Evolutionary conservation across 2,113 vertebrate genomes (phyloP).

Genomic region (Seriola quinqueradiata): DNA sequence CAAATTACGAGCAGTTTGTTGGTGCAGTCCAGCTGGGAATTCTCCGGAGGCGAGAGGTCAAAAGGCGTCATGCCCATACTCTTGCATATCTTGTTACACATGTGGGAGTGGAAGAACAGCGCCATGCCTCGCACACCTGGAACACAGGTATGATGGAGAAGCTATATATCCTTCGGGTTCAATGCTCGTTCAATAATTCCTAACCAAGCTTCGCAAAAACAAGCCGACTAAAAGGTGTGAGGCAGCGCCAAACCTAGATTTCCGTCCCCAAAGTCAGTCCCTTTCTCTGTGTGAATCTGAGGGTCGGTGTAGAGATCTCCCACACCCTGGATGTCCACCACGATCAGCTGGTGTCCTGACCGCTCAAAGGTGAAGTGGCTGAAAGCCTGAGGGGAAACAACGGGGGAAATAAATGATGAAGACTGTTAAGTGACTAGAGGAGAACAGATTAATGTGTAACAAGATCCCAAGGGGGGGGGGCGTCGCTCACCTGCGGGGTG

Average conservation of each 20-base stretch:
- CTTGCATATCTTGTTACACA: conserved; percentile 96
- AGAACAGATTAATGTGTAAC: too few relatives aligned
- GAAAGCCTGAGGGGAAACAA: conserved; percentile 87
- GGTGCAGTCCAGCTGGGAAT: conserved; percentile 87
- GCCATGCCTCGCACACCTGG: conserved; percentile 98
- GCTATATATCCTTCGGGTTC: not conserved
- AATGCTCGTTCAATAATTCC: not conserved
- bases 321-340: conserved; percentile 98
- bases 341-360: conserved; percentile 96
- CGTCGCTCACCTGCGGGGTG: conserved; percentile 90
- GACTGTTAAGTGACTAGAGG: too few relatives aligned
- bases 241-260: conserved; percentile 86
- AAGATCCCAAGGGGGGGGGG: too few relatives aligned
- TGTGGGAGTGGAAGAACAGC: conserved; percentile 96
- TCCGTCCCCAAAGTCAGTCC: conserved; percentile 96
- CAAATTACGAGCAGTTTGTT: conserved; percentile 90
- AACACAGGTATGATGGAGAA: conserved; percentile 14
- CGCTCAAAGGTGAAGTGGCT: conserved; percentile 98
- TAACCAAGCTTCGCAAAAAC: not conserved
- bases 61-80: conserved; percentile 94
- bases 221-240: not conserved
- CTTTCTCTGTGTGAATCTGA: conserved; percentile 95
- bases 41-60: conserved; percentile 90
- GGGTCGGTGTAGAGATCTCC: conserved; percentile 98
- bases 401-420: not conserved